phyloP scores from a whole-genome alignment of 1,140 invertebrate species.

The Nixonia krombeini region DNA sequence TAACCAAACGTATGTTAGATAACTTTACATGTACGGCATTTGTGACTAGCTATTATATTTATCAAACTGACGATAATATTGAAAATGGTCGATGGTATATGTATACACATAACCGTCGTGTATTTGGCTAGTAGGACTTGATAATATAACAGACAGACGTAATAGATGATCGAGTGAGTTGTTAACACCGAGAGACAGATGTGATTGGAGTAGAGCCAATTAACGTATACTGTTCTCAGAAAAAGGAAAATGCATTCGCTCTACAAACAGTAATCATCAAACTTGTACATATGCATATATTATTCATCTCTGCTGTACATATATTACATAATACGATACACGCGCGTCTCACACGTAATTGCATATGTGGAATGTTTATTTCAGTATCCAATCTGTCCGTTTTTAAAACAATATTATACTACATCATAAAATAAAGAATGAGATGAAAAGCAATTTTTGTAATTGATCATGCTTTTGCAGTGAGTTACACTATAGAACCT shows the following conservation, averaged over 20 bases:
- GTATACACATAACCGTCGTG: conserved; percentile 65
- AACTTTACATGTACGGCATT: conserved; percentile 67
- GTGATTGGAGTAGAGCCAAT: conserved; percentile 66
- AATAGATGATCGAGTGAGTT: conserved; percentile 61
- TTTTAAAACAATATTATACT: conserved; percentile 37
- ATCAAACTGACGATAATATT: conserved; percentile 54
- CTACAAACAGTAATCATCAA: conserved; percentile 10
- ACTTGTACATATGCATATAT: conserved; percentile 56
- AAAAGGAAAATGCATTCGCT: conserved; percentile 27
- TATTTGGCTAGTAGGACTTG: conserved; percentile 60
- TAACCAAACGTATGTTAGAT: conserved; percentile 54
- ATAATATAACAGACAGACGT: conserved; percentile 45
- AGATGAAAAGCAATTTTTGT: background rate
- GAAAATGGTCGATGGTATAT: conserved; percentile 57
- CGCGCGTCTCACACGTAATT: conserved; percentile 64
- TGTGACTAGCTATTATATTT: conserved; percentile 65
- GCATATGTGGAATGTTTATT: conserved; percentile 76
- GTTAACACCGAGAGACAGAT: conserved; percentile 72
- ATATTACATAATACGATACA: conserved; percentile 52
- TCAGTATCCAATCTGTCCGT: conserved; percentile 76
- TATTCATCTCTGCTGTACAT: conserved; percentile 62
- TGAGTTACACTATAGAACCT: no score
- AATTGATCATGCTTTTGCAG: background rate
- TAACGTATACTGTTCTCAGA: conserved; percentile 48
- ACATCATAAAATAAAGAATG: conserved; percentile 1